Conservation (phyloP, 2,888 invertebrate genomes). For the Electrophaes corylata region DNA sequence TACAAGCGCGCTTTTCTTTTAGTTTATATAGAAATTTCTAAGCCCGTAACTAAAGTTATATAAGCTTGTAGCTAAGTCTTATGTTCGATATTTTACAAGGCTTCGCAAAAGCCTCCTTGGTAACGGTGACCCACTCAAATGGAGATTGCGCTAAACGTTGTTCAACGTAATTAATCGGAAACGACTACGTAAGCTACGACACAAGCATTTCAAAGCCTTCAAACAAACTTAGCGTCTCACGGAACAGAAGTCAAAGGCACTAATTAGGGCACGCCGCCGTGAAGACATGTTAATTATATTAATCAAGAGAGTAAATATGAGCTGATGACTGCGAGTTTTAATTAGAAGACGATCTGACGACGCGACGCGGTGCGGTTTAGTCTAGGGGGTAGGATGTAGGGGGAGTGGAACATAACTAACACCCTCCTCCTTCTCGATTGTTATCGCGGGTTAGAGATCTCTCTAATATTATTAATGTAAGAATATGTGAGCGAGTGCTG, state of each 20-base stretch:
- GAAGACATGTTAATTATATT: slow-evolving; percentile 42
- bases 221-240: slow-evolving; percentile 14
- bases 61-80: no score
- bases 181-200: neutral
- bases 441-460: neutral
- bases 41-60: no score
- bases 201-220: neutral
- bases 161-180: neutral
- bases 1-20: no score
- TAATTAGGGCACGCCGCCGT: slow-evolving; percentile 35
- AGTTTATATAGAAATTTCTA: slow-evolving; percentile 8
- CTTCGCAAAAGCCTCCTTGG: no score
- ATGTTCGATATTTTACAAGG: no score
- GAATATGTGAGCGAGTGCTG: no score
- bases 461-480: no score
- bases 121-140: no score
- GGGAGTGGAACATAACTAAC: neutral
- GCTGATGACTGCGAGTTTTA: slow-evolving; percentile 46
- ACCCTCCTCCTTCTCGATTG: neutral
- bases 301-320: slow-evolving; percentile 48
- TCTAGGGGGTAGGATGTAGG: neutral
- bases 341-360: slow-evolving; percentile 49
- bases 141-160: neutral
- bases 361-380: slow-evolving; percentile 11
- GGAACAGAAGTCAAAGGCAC: slow-evolving; percentile 22